phyloP scores from a whole-genome alignment of 2,113 vertebrate species.

The Heterotilapia buettikoferi region DNA sequence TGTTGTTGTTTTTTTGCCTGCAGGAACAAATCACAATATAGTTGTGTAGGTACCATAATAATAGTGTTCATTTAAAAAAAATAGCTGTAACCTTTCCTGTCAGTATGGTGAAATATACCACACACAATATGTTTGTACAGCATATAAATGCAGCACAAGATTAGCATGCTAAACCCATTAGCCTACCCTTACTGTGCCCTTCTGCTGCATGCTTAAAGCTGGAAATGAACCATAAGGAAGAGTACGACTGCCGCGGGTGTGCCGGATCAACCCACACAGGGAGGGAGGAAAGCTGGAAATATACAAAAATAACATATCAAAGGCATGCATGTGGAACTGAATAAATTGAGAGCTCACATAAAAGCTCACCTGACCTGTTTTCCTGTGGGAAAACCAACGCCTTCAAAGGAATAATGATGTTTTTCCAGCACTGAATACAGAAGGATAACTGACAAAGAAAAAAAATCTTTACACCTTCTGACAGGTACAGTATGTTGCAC shows the following conservation, averaged over 20 bases:
- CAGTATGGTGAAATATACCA: conserved; percentile 10
- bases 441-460: not conserved
- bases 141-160: conserved; percentile 8
- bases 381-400: not conserved
- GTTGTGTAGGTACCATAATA: conserved; percentile 2
- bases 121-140: not conserved
- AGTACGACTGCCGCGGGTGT: not conserved
- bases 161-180: conserved; percentile 56
- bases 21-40: not conserved
- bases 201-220: not conserved
- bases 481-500: not conserved
- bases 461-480: not conserved
- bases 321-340: not conserved
- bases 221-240: conserved; percentile 22
- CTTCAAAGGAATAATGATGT: not conserved
- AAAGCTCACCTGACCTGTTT: not conserved
- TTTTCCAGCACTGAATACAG: not conserved
- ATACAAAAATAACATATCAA: not conserved
- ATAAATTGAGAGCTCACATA: not conserved
- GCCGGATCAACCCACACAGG: not conserved
- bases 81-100: conserved; percentile 35
- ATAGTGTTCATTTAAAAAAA: conserved; percentile 30
- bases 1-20: not conserved
- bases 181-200: conserved; percentile 1
- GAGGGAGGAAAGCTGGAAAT: not conserved